Evolutionary conservation across 2,888 invertebrate genomes (phyloP).

Genomic region (Chelonus formosanus): DNA sequence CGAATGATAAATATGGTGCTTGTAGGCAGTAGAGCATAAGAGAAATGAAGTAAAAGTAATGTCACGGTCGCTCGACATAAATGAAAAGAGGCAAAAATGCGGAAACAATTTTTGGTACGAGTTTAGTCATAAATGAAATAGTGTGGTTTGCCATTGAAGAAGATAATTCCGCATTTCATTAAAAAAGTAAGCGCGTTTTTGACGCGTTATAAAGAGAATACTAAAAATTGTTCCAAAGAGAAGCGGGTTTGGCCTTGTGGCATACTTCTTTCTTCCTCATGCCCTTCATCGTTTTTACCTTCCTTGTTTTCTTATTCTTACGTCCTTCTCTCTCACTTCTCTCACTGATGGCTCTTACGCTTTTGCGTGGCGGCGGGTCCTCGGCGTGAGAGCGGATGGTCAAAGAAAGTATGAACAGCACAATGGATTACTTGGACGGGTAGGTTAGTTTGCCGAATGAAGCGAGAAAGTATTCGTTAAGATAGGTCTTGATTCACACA

Average conservation of each 20-base stretch:
- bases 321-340: conserved; percentile 4
- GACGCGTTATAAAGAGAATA: conserved; percentile 39
- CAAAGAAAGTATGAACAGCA: conserved; percentile 56
- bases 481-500: conserved; percentile 58
- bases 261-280: conserved; percentile 47
- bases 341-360: conserved; percentile 37
- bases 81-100: conserved; percentile 8
- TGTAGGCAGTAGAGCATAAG: too few relatives aligned
- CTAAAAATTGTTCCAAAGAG: conserved; percentile 49
- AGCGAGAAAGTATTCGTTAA: conserved; percentile 50
- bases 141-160: conserved; percentile 4
- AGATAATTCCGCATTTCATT: conserved; percentile 27
- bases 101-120: conserved; percentile 23
- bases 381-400: conserved; percentile 56
- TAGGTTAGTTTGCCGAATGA: conserved; percentile 61
- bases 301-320: conserved; percentile 6
- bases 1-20: conserved; percentile 11
- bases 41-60: too few relatives aligned
- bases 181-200: conserved; percentile 18
- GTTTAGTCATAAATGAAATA: conserved; percentile 21
- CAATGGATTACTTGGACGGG: conserved; percentile 62
- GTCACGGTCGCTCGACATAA: neutral
- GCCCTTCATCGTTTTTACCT: conserved; percentile 33
- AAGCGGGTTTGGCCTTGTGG: conserved; percentile 57
- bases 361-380: conserved; percentile 45